phyloP scores from a whole-genome alignment of 2,888 invertebrate genomes.

The Chydorus sphaericus region DNA sequence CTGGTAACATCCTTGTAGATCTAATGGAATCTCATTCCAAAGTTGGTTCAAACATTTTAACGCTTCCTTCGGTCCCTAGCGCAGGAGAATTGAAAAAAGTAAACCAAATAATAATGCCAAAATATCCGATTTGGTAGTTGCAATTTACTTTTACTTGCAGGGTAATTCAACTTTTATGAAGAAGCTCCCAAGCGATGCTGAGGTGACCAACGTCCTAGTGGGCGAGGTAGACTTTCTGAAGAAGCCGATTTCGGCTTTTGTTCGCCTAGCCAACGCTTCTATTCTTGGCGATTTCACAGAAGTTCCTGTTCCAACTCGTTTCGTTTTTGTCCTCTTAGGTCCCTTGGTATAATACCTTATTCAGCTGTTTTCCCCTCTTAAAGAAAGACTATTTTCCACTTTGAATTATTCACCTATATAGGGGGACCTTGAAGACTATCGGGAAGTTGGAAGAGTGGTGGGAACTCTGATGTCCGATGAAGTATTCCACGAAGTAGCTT shows the following conservation, averaged over 20 bases:
- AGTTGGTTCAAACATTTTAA: too few species aligned
- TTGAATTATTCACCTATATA: too few species aligned
- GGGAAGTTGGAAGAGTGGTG: constrained; percentile 28
- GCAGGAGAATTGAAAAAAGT: too few species aligned
- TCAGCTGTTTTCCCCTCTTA: too few species aligned
- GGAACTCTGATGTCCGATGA: constrained; percentile 29
- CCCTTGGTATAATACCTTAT: too few species aligned
- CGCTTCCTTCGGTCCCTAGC: too few species aligned
- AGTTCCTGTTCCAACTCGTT: constrained; percentile 27
- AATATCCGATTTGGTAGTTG: too few species aligned
- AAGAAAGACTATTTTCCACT: too few species aligned
- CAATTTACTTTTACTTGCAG: too few species aligned
- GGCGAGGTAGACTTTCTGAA: constrained; percentile 22
- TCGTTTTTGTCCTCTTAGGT: constrained; percentile 28
- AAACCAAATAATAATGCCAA: too few species aligned
- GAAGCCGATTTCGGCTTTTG: constrained; percentile 21
- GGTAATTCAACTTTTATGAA: constrained; percentile 21
- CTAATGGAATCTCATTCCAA: too few species aligned
- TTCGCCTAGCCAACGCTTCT: constrained; percentile 22
- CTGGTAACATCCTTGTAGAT: too few species aligned
- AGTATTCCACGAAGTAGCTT: constrained; percentile 26
- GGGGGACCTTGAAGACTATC: constrained; percentile 22
- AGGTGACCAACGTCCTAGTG: constrained; percentile 22
- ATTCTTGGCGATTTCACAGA: constrained; percentile 27
- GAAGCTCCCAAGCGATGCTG: constrained; percentile 23